Base-by-base conservation (phyloP, 2,113 vertebrate species). In the Elachura formosa region DNA sequence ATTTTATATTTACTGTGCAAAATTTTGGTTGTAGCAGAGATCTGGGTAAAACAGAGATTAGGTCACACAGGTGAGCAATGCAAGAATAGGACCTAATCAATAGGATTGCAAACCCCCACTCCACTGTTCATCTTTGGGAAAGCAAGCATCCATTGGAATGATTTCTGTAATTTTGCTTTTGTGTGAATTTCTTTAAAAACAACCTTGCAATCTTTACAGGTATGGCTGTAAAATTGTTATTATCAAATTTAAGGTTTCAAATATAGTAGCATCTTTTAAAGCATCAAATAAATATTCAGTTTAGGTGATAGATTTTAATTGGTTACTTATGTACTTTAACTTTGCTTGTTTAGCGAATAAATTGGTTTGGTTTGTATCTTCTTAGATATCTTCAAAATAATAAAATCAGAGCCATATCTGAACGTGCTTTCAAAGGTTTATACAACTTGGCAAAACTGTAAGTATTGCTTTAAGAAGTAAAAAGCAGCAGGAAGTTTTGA, bases 331-430 rank as follows among this genome's bases (percentile, higher is more conserved):
- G 10, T 34, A 22, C 20, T 87, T 83, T 88, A 25, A 54, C 18
- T 79, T 79, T 36, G 3, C 11, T 6, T 83, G 5, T 64, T 85
- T 41, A 36, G 21, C 55, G 14, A 71, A 34, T 52, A 51, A 84
- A 56, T 48, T n/a, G 11, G 14, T 93, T 77, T 40, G 45, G 26
- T 77, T 85, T 71, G 11, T 75, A 63, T 96, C 74, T 76, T 93
- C 75, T 75, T 64, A 99, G 99, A 94, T 99, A 98, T 94, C 98
- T 99, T 25, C 99, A 99, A 89, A 97, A 99, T 96, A 99, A 99
- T 93, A 98, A 97, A 89, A 99, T 99, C 83, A 97, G 91, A 90
- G 94, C 96, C 21, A 96, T 99, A 49, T 98, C 98, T 71, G 96
- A 98, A 22, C 94, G 96, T n/a, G 98, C 99, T 36, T 99, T 99